These are phyloP conservation scores for Meloe dianella DNA, from an alignment of 2,888 invertebrate species.

Conservation along the genomic window DNA sequence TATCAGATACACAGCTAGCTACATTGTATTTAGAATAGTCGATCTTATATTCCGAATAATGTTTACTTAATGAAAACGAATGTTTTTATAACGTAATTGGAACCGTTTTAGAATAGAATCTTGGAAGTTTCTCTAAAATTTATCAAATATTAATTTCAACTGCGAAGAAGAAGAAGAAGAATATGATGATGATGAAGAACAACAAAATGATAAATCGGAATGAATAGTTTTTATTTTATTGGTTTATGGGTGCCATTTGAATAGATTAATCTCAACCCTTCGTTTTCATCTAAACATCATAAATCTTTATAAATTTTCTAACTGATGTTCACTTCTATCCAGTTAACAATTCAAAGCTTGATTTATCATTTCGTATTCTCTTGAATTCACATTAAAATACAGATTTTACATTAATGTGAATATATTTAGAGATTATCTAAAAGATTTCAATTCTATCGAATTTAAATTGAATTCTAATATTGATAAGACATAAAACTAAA, in stretches of 20 bases:
- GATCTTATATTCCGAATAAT: background rate
- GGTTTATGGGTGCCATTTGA: background rate
- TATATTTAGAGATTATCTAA: background rate
- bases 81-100: slow-evolving; percentile 2
- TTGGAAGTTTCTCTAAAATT: background rate
- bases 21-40: background rate
- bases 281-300: slow-evolving; percentile 1
- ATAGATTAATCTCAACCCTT: background rate
- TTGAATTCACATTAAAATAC: slow-evolving; percentile 2
- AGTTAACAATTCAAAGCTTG: slow-evolving; percentile 14
- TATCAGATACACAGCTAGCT: background rate
- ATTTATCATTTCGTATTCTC: slow-evolving; percentile 14
- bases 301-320: slow-evolving; percentile 16
- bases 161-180: background rate
- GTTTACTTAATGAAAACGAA: slow-evolving; percentile 12
- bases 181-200: too few relatives aligned
- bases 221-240: background rate
- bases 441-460: background rate
- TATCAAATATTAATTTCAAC: background rate
- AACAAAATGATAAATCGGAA: too few relatives aligned
- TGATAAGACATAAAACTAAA: too few relatives aligned
- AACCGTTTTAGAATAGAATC: background rate
- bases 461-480: background rate
- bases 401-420: slow-evolving; percentile 12
- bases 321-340: slow-evolving; percentile 14